Evolutionary conservation across 2,888 invertebrate species (phyloP), one percentile per base, ranked within the genome.

Genomic region (Biston stratarius): DNA sequence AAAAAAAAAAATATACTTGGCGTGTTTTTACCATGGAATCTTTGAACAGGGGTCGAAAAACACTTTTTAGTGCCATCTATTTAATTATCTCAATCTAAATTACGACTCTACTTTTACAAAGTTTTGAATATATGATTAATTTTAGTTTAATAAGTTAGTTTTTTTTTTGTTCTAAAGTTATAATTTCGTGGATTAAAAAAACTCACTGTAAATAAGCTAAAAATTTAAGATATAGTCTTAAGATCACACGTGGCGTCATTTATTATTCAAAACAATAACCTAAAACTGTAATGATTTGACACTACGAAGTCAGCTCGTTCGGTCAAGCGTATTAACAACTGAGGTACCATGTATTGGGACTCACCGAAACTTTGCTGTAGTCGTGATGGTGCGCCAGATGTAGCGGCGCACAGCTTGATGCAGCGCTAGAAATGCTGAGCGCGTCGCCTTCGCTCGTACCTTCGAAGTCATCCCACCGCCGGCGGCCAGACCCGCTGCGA

Each of bases 401-500:
- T 38, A 91, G 82, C 11, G 92, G 91, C 49, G 92, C 92, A 77
- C 92, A 92, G 83, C 94, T 93, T 3, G 93, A 93, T 1, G 94
- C 90, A 1, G 94, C 92, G 76, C 92, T 93, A 67, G 92, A 92
- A 40, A 94, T 83, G 86, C 94, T 94, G 73, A 93, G 85, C 68
- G 93, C 94, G 72, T 94, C 94, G 11, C 91, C 92, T 64, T 94
- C 94, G 74, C 92, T 92, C 52, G 88, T 85, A 24, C 89, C 93
- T 72, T 93, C 93, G 45, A 84, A 71, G 80, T 94, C 94, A 78
- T 92, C 93, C 92, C 93, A 92, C 69, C 94, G 87, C 79, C 92
- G 88, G 47, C 92, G 88, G 83, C 89, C 92, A 83, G 91, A 92
- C 92, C 93, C 93, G 89, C 93, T 93, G 93, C 91, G 87, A 93